Percentiles rank a stretch among this genome's conserved stretches.
These are phyloP conservation scores for Crocuta crocuta DNA, from an alignment of 2,113 vertebrate genomes.

Conservation along the genomic window DNA sequence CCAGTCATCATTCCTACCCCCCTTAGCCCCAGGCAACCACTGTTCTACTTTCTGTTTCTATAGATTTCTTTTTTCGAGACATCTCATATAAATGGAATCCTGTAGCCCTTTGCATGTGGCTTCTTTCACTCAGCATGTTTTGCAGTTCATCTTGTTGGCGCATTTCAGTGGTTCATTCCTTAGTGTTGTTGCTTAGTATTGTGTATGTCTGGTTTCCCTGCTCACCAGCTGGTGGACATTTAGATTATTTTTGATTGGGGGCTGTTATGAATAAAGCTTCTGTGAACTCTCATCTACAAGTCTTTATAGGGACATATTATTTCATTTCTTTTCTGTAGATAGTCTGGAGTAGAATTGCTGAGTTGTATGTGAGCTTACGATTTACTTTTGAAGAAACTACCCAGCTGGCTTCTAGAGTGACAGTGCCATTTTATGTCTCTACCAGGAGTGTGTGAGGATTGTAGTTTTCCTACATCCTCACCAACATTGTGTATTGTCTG, in stretches of 20 bases:
- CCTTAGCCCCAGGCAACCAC: neutral
- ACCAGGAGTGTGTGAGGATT: neutral
- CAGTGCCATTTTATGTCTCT: neutral
- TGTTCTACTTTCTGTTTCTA: neutral
- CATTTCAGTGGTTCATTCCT: neutral
- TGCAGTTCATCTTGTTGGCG: neutral
- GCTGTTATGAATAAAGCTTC: neutral
- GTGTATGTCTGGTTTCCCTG: neutral
- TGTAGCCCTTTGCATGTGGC: neutral
- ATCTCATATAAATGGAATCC: neutral
- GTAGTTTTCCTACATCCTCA: neutral
- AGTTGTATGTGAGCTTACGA: neutral
- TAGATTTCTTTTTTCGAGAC: neutral
- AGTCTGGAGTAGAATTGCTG: neutral
- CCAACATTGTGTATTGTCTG: neutral
- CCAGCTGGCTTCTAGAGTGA: neutral
- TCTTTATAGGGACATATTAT: neutral
- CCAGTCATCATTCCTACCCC: neutral
- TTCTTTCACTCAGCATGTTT: neutral
- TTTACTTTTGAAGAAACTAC: neutral
- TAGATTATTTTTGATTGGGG: neutral
- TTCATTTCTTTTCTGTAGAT: neutral
- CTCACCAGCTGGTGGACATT: neutral
- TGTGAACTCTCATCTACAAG: neutral
- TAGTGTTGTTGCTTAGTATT: neutral